Evolutionary conservation across 1,140 invertebrate genomes (phyloP).

Genomic region (Formica selysi): DNA sequence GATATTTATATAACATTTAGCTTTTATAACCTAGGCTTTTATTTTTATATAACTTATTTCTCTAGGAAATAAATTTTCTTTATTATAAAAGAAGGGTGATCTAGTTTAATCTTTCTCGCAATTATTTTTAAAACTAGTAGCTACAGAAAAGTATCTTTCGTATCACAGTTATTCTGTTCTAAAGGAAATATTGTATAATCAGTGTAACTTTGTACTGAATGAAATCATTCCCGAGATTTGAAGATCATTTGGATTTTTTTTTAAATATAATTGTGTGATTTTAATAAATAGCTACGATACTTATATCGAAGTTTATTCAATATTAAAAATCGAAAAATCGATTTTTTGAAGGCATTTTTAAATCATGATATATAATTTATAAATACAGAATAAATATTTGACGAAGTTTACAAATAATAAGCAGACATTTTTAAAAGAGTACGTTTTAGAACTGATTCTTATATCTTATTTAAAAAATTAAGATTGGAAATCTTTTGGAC

Average conservation of each 20-base stretch:
- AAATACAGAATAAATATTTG: not conserved
- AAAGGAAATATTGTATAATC: too few species aligned
- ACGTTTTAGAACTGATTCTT: not conserved
- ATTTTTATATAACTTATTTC: not conserved
- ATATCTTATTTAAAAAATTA: not conserved
- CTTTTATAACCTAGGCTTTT: not conserved
- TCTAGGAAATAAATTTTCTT: not conserved
- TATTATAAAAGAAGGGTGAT: not conserved
- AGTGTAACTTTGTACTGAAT: too few species aligned
- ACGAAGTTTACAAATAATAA: not conserved
- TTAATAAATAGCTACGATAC: too few species aligned
- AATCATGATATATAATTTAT: not conserved
- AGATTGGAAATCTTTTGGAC: not conserved
- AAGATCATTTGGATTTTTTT: too few species aligned
- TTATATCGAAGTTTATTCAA: not conserved
- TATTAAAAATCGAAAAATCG: not conserved
- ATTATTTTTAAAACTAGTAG: not conserved
- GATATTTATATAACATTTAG: slow-evolving; percentile 7
- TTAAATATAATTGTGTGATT: not conserved
- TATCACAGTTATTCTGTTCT: not conserved
- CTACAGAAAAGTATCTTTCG: not conserved
- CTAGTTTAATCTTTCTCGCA: not conserved
- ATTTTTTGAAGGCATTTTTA: not conserved
- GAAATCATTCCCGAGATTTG: too few species aligned
- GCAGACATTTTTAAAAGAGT: not conserved